Evolutionary conservation across 2,888 invertebrate genomes (phyloP), one percentile per base, ranked within the genome.

Genomic region (Tenthredo amoena): DNA sequence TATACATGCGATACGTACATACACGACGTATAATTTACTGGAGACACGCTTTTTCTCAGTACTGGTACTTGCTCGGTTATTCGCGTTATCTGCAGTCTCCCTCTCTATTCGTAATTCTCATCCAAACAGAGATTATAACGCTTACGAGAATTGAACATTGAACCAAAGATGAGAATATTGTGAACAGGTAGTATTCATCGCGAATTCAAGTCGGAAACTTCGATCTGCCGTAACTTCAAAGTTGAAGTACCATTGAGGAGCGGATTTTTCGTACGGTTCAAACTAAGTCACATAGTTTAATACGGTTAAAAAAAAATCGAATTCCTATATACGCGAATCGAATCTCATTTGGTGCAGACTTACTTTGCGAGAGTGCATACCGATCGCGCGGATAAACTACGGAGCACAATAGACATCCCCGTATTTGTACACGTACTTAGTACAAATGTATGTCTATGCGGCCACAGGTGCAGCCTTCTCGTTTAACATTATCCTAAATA

Each of bases 401-500:
- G 21, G 1, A 81, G 79, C 37, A 62, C 26, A 81, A 58, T 58
- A 31, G 58, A 31, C 15, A 77, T 37, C 34, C 26, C 77, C 77
- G 47, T 77, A 77, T 77, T 77, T 50, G 77, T 77, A 55, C 34
- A 47, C n/a, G 50, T 47, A 10, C n/a, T 15, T 72, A 18, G 58
- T 81, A 62, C 21, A 62, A 37, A 55, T 50, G 72, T 40, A 21
- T 40, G 62, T 15, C 34, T 18, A 40, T 81, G 26, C 62, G 62
- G 12, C 62, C 21, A 34, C 81, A 58, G 81, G 81, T 81, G 81
- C 77, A 34, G 31, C n/a, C 40, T 62, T 26, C 58, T 62, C 62
- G 81, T 58, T 81, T 40, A 37, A 81, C 62, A 81, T 81, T 62
- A 37, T 62, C 81, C 81, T 81, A 62, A 81, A 81, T 81, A 81